Percentiles rank a stretch among this genome's conserved stretches.
These are phyloP conservation scores for Autographa gamma DNA, from an alignment of 2,888 invertebrate species.

Conservation along the genomic window DNA sequence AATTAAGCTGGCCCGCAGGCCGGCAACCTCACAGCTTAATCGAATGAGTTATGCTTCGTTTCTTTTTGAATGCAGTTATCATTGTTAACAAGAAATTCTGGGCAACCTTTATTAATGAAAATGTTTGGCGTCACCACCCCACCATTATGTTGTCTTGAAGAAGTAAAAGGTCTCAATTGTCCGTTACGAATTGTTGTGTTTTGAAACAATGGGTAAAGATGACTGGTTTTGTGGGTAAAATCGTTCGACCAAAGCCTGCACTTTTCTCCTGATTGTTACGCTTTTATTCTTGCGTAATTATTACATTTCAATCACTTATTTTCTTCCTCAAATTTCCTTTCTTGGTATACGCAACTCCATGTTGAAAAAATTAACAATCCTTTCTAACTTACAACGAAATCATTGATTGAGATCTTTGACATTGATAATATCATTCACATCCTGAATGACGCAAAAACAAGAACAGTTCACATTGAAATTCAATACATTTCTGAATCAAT, in stretches of 20 bases:
- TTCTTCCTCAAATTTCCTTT: background rate
- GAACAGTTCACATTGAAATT: slow-evolving; percentile 19
- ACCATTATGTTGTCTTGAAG: slow-evolving; percentile 54
- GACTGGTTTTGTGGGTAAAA: slow-evolving; percentile 33
- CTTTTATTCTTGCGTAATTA: background rate
- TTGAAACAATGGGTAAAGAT: slow-evolving; percentile 52
- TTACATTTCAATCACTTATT: background rate
- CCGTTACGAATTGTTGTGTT: slow-evolving; percentile 67
- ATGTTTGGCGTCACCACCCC: slow-evolving; percentile 73
- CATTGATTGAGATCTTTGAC: background rate
- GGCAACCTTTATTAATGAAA: slow-evolving; percentile 73
- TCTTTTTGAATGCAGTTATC: slow-evolving; percentile 78
- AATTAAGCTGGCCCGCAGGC: slow-evolving; percentile 81
- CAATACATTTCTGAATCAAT: slow-evolving; percentile 51
- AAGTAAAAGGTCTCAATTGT: slow-evolving; percentile 67
- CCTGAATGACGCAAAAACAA: slow-evolving; percentile 3
- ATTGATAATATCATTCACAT: slow-evolving; percentile 2
- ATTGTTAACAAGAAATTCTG: slow-evolving; percentile 75
- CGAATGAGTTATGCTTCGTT: slow-evolving; percentile 87
- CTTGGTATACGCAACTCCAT: background rate
- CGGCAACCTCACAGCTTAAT: slow-evolving; percentile 75
- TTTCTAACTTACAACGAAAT: background rate
- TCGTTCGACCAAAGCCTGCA: slow-evolving; percentile 50
- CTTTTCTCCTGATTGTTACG: background rate
- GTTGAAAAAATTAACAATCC: background rate